Evolutionary conservation across 2,797 vertebrate species (phyloP).

Genomic region (Lutra lutra): DNA sequence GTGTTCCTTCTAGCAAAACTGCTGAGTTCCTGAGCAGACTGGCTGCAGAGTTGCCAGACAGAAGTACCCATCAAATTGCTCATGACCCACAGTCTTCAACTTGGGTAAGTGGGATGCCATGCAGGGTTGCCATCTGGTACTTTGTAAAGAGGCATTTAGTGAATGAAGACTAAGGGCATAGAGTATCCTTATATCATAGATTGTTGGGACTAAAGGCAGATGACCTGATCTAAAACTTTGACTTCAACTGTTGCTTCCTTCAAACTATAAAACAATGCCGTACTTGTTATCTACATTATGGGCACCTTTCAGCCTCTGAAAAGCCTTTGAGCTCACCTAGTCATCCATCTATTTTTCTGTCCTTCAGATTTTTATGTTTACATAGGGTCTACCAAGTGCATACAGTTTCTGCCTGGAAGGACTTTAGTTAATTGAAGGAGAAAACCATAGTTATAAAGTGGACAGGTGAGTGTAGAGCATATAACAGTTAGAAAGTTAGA

Average conservation of each 20-base stretch:
- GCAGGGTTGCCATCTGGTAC: background rate
- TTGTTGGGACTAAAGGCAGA: background rate
- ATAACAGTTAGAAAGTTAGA: background rate
- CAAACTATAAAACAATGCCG: background rate
- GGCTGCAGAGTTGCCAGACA: slow-evolving; percentile 54
- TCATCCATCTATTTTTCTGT: no score
- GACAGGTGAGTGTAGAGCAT: background rate
- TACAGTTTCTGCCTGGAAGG: background rate
- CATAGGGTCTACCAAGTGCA: background rate
- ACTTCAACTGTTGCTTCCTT: background rate
- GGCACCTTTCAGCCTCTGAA: background rate
- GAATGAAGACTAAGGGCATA: background rate
- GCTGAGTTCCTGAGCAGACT: slow-evolving; percentile 83
- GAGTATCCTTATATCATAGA: background rate
- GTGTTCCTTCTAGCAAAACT: slow-evolving; percentile 83
- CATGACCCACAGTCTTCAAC: slow-evolving; percentile 57
- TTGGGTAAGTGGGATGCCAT: slow-evolving; percentile 80
- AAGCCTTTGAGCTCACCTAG: background rate
- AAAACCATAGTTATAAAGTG: background rate
- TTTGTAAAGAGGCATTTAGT: background rate
- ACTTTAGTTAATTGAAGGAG: background rate
- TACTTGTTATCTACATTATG: background rate
- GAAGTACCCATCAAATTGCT: slow-evolving; percentile 66
- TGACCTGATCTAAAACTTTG: background rate
- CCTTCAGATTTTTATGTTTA: background rate